Evolutionary conservation across 2,113 vertebrate species (phyloP).

Genomic region (Pygoscelis adeliae): DNA sequence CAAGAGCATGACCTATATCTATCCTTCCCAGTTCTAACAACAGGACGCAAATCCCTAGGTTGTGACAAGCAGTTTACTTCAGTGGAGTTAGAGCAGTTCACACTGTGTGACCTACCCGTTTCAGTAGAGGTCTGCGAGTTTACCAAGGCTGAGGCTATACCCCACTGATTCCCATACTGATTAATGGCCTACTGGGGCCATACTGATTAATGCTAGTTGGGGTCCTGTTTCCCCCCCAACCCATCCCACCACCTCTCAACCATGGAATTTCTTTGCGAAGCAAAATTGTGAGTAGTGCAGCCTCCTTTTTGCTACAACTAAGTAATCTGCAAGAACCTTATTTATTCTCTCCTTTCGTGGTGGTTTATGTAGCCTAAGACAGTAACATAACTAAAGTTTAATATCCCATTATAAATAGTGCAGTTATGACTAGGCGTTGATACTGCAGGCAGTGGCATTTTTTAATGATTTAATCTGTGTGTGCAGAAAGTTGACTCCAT

Average conservation of each 20-base stretch:
- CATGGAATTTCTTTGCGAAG: not conserved
- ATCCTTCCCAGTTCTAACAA: not conserved
- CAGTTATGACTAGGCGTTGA: not conserved
- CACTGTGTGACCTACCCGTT: not conserved
- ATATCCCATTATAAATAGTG: slow-evolving; percentile 55
- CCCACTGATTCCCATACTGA: not conserved
- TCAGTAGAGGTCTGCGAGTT: not conserved
- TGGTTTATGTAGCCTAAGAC: slow-evolving; percentile 57
- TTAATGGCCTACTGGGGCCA: not conserved
- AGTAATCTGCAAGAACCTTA: slow-evolving; percentile 10
- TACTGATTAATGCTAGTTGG: not conserved
- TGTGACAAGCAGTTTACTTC: not conserved
- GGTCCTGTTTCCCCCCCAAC: not conserved
- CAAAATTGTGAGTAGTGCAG: not conserved
- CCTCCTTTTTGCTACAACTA: slow-evolving; percentile 9
- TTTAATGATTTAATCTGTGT: slow-evolving; percentile 26
- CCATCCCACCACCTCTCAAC: not conserved
- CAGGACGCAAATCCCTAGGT: not conserved
- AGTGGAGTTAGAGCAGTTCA: not conserved
- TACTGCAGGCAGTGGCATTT: slow-evolving; percentile 2
- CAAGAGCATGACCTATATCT: not conserved
- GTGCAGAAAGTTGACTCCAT: not conserved
- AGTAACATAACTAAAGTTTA: slow-evolving; percentile 62
- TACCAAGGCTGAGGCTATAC: not conserved
- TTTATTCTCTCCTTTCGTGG: slow-evolving; percentile 39